These are phyloP conservation scores for Eremobia ochroleuca DNA, from an alignment of 2,888 invertebrate genomes.

Conservation along the genomic window DNA sequence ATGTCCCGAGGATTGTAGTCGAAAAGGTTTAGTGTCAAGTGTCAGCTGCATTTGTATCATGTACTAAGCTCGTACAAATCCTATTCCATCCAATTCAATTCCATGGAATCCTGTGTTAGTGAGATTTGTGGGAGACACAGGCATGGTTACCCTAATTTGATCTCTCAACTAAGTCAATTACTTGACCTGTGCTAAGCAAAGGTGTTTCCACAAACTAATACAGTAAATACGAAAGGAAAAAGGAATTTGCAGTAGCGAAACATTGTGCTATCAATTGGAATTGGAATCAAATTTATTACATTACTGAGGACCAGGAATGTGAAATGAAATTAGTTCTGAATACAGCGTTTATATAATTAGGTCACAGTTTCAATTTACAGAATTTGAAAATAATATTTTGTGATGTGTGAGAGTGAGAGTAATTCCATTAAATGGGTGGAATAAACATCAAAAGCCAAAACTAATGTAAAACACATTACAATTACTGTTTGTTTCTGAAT, in stretches of 20 bases:
- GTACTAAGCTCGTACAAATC: not conserved
- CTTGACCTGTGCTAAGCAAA: conserved; percentile 10
- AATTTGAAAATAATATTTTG: conserved; percentile 28
- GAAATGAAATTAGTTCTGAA: conserved; percentile 43
- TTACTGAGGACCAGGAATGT: conserved; percentile 27
- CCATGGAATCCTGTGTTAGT: not conserved
- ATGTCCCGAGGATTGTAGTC: conserved; percentile 7
- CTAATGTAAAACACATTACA: not conserved
- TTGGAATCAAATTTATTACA: conserved; percentile 16
- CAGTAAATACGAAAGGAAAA: conserved; percentile 6
- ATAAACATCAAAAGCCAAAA: not conserved
- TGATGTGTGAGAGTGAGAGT: conserved; percentile 1
- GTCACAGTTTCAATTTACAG: conserved; percentile 31
- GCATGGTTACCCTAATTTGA: conserved; percentile 3
- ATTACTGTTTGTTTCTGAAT: not conserved
- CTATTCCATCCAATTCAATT: not conserved
- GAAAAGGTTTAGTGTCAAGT: not conserved
- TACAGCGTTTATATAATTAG: conserved; percentile 40
- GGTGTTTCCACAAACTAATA: not conserved
- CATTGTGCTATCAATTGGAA: conserved; percentile 19
- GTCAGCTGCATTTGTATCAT: not conserved
- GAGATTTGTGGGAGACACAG: not conserved
- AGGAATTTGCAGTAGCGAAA: not conserved
- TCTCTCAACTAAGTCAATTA: conserved; percentile 17
- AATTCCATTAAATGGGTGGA: not conserved